A percentile compares a stretch with the other conserved stretches of the same genome.
Evolutionary conservation across 2,888 invertebrate species (phyloP).

Genomic region (Rhabditoides inermis): DNA sequence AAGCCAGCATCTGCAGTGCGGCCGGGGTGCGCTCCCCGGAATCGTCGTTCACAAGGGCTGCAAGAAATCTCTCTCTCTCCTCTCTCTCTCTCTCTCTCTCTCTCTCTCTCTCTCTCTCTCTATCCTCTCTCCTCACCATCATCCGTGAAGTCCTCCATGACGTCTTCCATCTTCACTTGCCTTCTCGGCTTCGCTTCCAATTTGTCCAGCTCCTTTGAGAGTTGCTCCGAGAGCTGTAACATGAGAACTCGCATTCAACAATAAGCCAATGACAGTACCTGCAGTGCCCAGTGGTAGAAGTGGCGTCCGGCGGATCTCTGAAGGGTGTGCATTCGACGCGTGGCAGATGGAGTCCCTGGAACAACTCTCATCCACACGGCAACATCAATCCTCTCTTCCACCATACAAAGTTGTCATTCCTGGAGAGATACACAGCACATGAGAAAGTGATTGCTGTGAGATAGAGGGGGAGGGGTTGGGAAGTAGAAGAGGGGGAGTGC

Average conservation of each 20-base stretch:
- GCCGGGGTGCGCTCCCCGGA: constrained; percentile 71
- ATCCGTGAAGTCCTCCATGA: constrained; percentile 88
- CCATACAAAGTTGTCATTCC: too few species aligned
- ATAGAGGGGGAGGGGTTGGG: background rate
- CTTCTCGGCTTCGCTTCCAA: constrained; percentile 54
- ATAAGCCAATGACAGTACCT: constrained; percentile 32
- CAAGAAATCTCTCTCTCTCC: background rate
- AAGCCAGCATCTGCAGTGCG: constrained; percentile 77
- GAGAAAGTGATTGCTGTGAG: background rate
- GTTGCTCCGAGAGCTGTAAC: constrained; percentile 63
- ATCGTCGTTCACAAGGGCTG: constrained; percentile 52
- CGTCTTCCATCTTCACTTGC: constrained; percentile 56
- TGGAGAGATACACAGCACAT: constrained; percentile 12
- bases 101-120: too few species aligned
- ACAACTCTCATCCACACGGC: too few species aligned
- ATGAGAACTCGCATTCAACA: background rate
- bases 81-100: too few species aligned
- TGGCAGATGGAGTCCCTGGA: constrained; percentile 29
- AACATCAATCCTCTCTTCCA: too few species aligned
- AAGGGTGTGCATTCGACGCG: constrained; percentile 60
- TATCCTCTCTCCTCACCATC: constrained; percentile 70
- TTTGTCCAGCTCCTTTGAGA: constrained; percentile 73
- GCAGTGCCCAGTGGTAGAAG: constrained; percentile 92
- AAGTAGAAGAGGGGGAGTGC: background rate
- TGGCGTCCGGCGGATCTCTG: constrained; percentile 87